Percentiles rank a stretch among this genome's conserved stretches.
These are phyloP conservation scores for Pungitius pungitius DNA, from an alignment of 2,113 vertebrate species.

Conservation along the genomic window DNA sequence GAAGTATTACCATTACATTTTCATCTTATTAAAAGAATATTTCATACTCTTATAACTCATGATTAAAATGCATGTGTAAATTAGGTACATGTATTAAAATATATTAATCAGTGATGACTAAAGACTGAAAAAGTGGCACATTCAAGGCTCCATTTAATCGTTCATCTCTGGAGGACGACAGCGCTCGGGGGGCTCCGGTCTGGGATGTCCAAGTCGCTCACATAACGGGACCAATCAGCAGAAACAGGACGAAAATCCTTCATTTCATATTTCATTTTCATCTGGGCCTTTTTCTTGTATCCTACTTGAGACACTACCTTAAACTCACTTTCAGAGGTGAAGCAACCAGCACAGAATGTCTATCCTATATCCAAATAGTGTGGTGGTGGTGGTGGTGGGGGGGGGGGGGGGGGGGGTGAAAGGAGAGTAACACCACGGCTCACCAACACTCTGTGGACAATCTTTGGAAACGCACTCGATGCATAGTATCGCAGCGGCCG, in stretches of 20 bases:
- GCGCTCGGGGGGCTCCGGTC: slow-evolving; percentile 23
- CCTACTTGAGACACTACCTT: background rate
- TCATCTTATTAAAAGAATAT: background rate
- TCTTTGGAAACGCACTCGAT: slow-evolving; percentile 83
- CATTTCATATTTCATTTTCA: background rate
- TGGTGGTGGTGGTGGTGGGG: too few species aligned
- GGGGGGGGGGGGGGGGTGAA: too few species aligned
- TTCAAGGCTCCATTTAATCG: slow-evolving; percentile 25
- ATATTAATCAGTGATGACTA: background rate
- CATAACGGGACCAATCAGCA: slow-evolving; percentile 13
- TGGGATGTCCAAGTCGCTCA: slow-evolving; percentile 14
- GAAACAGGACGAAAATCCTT: background rate
- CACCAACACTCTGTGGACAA: slow-evolving; percentile 52
- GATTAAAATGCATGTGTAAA: background rate
- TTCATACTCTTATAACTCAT: background rate
- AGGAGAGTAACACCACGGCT: too few species aligned
- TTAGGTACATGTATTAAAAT: background rate
- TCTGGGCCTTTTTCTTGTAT: background rate
- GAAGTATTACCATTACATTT: background rate
- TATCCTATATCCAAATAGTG: slow-evolving; percentile 6
- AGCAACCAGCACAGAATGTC: slow-evolving; percentile 11
- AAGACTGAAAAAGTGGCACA: background rate
- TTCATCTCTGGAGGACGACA: slow-evolving; percentile 18
- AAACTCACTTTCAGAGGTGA: background rate
- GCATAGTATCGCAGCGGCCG: slow-evolving; percentile 83